Base-by-base conservation (phyloP, 2,113 vertebrate genomes). In the Grammomys surdaster region DNA sequence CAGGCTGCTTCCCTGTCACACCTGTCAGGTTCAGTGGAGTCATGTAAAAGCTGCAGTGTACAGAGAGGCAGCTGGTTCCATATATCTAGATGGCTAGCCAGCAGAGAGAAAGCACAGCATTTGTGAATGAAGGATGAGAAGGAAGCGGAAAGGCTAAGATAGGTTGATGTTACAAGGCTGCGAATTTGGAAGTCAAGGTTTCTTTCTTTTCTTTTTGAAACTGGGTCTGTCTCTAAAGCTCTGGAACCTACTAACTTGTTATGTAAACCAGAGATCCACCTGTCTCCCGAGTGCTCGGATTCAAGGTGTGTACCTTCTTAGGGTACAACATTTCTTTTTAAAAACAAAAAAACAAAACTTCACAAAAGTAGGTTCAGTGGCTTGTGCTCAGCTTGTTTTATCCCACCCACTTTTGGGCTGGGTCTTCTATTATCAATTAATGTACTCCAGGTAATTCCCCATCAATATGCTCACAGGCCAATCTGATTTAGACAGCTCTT, bases 1-100 rank as follows among this genome's bases (percentile, higher is more conserved):
- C 8, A n/a, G 46, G 54, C 9, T 1, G 54, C 7, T 0, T 17
- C 48, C 63, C 51, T 58, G 48, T 54, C 20, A 28, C 7, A 1
- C 75, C 48, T 16, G 31, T 3, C 36, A 70, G 33, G 77, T 17
- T 7, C 20, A 0, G 36, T 12, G 0, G 0, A 72, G 85, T 77
- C 56, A 2, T 20, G 33, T 56, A 14, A 56, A n/a, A 80, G 65
- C 51, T 40, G 0, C 0, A 75, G 85, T 26, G 5, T 2, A 5
- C n/a, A 54, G 77, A 10, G 3, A 1, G 48, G 48, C 56, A 40
- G 40, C 54, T 22, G 13, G 54, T 54, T n/a, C 51, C 51, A 7
- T n/a, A 28, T 19, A 7, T 80, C 48, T 48, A 1, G 7, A 13
- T 72, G 78, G 51, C 36, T 46, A 28, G 0, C 0, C 0, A 16